Evolutionary conservation across 2,888 invertebrate genomes (phyloP), one percentile per base, ranked within the genome.

Genomic region (Malachius bipustulatus): DNA sequence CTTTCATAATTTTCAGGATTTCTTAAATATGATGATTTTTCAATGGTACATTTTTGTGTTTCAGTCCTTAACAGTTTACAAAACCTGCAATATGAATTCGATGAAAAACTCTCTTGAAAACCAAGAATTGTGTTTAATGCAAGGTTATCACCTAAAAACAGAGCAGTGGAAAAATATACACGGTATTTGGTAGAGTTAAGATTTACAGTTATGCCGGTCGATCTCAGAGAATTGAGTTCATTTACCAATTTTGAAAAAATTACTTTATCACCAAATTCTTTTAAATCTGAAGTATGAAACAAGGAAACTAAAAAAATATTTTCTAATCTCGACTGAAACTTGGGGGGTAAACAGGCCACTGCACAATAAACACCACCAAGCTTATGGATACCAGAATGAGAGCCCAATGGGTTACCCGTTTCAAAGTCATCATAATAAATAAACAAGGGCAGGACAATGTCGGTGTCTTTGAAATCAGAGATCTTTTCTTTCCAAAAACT

Each of bases 91-190:
- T 36, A 42, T 28, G 24, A 38, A 34, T 41, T 40, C 16, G 40
- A 26, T 11, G 14, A 32, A 34, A 41, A 42, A 36, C 40, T 29
- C 34, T 33, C 35, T n/a, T 37, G 34, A 35, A 42, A 42, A 4
- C 40, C 40, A 10, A 41, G 13, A 9, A 42, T 31, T 12, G 38
- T 33, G 30, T 42, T 31, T 2, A 40, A 4, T 4, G 40, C 40
- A 26, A 42, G 34, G 24, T 43, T 43, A 26, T 45, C 45, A n/a
- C 43, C 43, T 11, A 45, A 11, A 19, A 43, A 34, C 14, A 41
- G 16, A 11, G 26, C 16, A 6, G 39, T 11, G 26, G n/a, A n/a
- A n/a, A n/a, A n/a, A n/a, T n/a, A n/a, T n/a, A n/a, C n/a, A n/a
- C n/a, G n/a, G n/a, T n/a, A n/a, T n/a, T n/a, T n/a, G n/a, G n/a